Evolutionary conservation across 2,888 invertebrate genomes (phyloP).

Genomic region (Pecten maximus): DNA sequence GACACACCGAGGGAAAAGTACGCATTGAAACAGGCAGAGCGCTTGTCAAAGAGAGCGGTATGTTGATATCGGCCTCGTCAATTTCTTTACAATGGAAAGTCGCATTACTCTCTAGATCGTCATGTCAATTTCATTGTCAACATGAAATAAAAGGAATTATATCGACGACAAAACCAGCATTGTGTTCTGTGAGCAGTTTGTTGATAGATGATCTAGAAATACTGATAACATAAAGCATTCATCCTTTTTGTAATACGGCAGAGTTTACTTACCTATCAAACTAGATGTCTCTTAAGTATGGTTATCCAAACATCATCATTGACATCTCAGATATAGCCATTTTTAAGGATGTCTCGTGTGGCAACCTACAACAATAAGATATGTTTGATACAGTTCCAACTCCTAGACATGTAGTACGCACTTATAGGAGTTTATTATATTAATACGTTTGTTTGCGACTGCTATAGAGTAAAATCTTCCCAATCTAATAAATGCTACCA

Average conservation of each 20-base stretch:
- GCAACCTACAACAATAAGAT: not conserved
- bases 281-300: not conserved
- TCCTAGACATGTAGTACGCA: not conserved
- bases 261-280: slow-evolving; percentile 18
- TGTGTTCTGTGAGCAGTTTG: not conserved
- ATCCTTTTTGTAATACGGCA: not conserved
- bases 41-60: not conserved
- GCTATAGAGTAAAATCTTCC: not conserved
- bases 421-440: too few species aligned
- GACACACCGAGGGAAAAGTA: not conserved
- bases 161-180: not conserved
- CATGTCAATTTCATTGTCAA: slow-evolving; percentile 28
- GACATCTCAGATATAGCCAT: not conserved
- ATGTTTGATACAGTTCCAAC: not conserved
- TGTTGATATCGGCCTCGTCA: not conserved
- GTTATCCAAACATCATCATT: not conserved
- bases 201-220: not conserved
- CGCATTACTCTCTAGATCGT: not conserved
- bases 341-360: not conserved
- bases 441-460: too few species aligned
- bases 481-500: not conserved
- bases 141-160: not conserved
- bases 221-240: not conserved
- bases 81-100: not conserved
- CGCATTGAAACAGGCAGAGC: not conserved